Evolutionary conservation across 2,888 invertebrate species (phyloP).

Genomic region (Hydriomena furcata): DNA sequence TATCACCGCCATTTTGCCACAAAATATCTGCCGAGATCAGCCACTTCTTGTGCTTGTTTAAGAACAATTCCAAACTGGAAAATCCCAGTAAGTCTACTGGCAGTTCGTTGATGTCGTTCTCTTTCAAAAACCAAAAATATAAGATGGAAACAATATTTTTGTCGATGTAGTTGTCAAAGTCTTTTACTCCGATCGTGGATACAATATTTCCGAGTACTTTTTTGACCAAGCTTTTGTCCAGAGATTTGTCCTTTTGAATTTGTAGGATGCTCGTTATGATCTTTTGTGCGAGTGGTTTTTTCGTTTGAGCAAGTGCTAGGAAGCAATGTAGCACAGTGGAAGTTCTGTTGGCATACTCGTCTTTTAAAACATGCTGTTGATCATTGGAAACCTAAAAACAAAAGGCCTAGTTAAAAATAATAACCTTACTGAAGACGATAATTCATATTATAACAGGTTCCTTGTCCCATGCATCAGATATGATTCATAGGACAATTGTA

Average conservation of each 20-base stretch:
- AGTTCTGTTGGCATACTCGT: slow-evolving; percentile 84
- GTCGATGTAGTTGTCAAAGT: slow-evolving; percentile 59
- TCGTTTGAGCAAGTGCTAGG: slow-evolving; percentile 77
- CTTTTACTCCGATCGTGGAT: slow-evolving; percentile 44
- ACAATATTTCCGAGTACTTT: slow-evolving; percentile 71
- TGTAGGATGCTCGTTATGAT: slow-evolving; percentile 80
- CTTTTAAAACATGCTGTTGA: slow-evolving; percentile 70
- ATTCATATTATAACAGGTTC: too few relatives aligned
- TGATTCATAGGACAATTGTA: too few relatives aligned
- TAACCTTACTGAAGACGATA: too few relatives aligned
- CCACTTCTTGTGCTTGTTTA: slow-evolving; percentile 72
- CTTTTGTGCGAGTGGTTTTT: slow-evolving; percentile 75
- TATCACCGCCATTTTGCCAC: slow-evolving; percentile 61
- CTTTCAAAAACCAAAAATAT: slow-evolving; percentile 72
- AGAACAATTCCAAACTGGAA: slow-evolving; percentile 56
- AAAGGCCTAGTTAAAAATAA: not conserved
- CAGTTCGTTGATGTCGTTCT: slow-evolving; percentile 62
- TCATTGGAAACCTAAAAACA: slow-evolving; percentile 62
- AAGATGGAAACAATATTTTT: slow-evolving; percentile 76
- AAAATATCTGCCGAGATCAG: slow-evolving; percentile 70
- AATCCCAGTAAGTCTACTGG: slow-evolving; percentile 70
- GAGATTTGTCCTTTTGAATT: slow-evolving; percentile 76
- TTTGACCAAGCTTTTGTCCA: slow-evolving; percentile 65
- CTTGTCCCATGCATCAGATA: too few relatives aligned
- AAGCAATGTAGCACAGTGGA: slow-evolving; percentile 83